Evolutionary conservation across 2,113 vertebrate species (phyloP).

Genomic region (Pseudorectes ferrugineus): DNA sequence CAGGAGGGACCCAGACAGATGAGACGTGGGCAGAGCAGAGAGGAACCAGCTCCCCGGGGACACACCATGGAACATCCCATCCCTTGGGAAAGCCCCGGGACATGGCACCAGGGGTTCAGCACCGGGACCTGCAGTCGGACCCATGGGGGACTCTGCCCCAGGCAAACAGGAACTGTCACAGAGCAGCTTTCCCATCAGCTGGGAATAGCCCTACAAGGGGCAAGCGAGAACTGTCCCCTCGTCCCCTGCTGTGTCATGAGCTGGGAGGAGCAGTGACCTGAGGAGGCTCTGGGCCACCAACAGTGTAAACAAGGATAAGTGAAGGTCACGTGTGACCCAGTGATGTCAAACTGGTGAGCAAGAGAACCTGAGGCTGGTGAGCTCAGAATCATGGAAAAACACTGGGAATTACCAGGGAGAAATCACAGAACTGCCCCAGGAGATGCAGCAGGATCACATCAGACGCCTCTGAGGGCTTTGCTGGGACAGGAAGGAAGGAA

Average conservation of each 20-base stretch:
- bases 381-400: neutral
- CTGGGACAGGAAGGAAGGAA: neutral
- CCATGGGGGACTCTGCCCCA: neutral
- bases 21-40: neutral
- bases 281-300: neutral
- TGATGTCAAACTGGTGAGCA: neutral
- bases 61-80: neutral
- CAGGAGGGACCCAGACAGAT: neutral
- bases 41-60: neutral
- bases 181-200: neutral
- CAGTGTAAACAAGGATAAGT: neutral
- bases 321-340: neutral
- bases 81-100: neutral
- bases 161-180: fast-evolving
- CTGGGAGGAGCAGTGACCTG: fast-evolving
- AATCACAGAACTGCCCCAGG: neutral
- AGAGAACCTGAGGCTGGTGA: neutral
- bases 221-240: neutral
- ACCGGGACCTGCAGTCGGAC: fast-evolving
- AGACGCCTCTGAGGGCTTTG: neutral
- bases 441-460: neutral
- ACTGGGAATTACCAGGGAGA: neutral
- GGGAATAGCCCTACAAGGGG: neutral
- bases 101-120: neutral
- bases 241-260: neutral